Evolutionary conservation across 1,140 invertebrate genomes (phyloP).

Genomic region (Chrysoperla carnea): DNA sequence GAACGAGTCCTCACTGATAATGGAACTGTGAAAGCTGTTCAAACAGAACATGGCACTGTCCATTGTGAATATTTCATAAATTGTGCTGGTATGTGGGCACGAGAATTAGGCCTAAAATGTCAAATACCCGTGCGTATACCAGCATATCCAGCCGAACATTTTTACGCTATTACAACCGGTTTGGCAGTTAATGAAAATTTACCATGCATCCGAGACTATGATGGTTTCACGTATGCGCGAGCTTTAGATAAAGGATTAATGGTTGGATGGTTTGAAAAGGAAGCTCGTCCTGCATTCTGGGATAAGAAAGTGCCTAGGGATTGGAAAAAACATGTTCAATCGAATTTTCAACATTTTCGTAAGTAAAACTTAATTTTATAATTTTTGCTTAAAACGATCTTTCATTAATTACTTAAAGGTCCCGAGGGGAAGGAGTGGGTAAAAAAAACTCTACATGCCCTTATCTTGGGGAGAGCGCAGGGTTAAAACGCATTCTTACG

Average conservation of each 20-base stretch:
- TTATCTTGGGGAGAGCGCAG: too few relatives aligned
- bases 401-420: too few relatives aligned
- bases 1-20: constrained; percentile 38
- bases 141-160: constrained; percentile 51
- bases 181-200: constrained; percentile 15
- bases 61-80: constrained; percentile 57
- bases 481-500: too few relatives aligned
- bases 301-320: constrained; percentile 34
- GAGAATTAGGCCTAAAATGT: constrained; percentile 43
- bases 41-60: constrained; percentile 38
- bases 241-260: constrained; percentile 36
- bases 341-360: constrained; percentile 49
- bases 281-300: constrained; percentile 45
- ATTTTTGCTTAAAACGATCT: too few relatives aligned
- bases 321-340: constrained; percentile 30
- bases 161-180: constrained; percentile 37
- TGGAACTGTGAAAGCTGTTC: constrained; percentile 33
- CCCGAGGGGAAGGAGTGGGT: too few relatives aligned
- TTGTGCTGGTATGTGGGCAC: constrained; percentile 55
- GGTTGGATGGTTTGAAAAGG: constrained; percentile 46
- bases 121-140: constrained; percentile 45
- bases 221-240: constrained; percentile 43
- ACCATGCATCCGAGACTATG: constrained; percentile 48
- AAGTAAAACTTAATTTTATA: constrained; percentile 13
- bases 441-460: too few relatives aligned